These are phyloP conservation scores for Phocides pigmalion DNA, from an alignment of 1,140 invertebrate species.

Conservation along the genomic window DNA sequence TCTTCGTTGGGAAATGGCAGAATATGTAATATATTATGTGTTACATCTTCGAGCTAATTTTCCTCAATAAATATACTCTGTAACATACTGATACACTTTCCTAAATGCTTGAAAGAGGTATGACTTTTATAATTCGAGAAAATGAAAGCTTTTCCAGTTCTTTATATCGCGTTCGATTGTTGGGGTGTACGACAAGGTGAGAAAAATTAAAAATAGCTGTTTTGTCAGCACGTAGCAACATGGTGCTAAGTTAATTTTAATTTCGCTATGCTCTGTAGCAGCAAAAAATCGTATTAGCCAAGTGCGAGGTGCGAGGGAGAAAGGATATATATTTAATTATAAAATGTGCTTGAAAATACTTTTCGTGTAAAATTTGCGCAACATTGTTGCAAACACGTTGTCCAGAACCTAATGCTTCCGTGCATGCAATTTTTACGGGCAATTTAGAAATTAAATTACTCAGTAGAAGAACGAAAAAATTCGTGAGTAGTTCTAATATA, in stretches of 20 bases:
- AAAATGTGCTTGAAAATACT: conserved; percentile 47
- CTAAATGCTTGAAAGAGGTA: too few species aligned
- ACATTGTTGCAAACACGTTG: conserved; percentile 27
- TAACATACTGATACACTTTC: too few species aligned
- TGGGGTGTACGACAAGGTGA: conserved; percentile 33
- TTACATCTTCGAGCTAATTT: too few species aligned
- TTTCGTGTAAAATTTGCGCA: conserved; percentile 18
- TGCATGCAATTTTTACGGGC: conserved; percentile 31
- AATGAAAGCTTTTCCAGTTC: conserved; percentile 4
- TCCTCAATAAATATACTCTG: too few species aligned
- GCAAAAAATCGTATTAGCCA: conserved; percentile 38
- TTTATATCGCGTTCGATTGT: conserved; percentile 17
- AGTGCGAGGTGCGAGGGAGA: conserved; percentile 37
- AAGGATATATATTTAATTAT: conserved; percentile 47
- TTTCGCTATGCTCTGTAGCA: conserved; percentile 38
- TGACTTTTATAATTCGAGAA: too few species aligned
- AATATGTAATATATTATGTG: too few species aligned
- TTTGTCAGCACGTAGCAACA: conserved; percentile 37
- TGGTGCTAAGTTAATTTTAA: conserved; percentile 47
- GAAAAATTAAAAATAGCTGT: conserved; percentile 38
- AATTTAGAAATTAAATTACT: conserved; percentile 33
- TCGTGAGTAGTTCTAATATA: too few species aligned
- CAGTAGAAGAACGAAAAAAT: background rate
- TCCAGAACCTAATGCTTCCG: conserved; percentile 28
- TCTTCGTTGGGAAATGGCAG: too few species aligned